These are phyloP conservation scores for Apis cerana DNA, from an alignment of 1,140 invertebrate genomes.

Conservation along the genomic window DNA sequence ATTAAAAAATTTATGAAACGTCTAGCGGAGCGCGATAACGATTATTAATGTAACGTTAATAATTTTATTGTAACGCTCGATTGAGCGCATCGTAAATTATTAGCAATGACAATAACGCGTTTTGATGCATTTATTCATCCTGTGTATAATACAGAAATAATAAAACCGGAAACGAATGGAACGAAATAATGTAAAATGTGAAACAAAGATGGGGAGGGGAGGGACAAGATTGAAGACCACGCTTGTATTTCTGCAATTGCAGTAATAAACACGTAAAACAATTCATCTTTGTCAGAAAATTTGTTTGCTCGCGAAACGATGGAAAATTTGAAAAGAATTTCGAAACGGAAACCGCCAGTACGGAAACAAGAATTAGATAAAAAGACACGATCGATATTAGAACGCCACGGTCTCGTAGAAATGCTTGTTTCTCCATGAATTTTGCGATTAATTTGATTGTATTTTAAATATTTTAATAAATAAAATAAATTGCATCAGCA, in stretches of 20 bases:
- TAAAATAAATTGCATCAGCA: no score
- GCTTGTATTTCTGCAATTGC: not conserved
- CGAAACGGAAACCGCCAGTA: not conserved
- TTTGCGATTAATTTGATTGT: not conserved
- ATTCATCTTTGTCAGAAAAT: constrained; percentile 9
- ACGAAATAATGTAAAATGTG: not conserved
- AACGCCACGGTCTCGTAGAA: not conserved
- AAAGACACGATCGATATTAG: not conserved
- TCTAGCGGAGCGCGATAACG: not conserved
- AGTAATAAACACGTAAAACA: constrained; percentile 15
- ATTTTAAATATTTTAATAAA: no score
- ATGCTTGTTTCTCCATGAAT: not conserved
- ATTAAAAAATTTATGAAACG: not conserved
- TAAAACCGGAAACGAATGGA: not conserved
- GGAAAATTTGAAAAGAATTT: not conserved
- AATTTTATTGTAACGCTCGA: not conserved
- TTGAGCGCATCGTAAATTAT: not conserved
- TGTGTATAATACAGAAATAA: not conserved
- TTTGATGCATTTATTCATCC: constrained; percentile 7
- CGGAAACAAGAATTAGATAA: not conserved
- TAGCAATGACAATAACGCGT: not conserved
- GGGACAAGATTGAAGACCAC: constrained; percentile 18
- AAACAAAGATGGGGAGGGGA: not conserved
- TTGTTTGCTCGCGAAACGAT: not conserved
- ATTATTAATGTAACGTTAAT: constrained; percentile 23